phyloP scores from a whole-genome alignment of 1,140 invertebrate species.

The Ceratina australensis region DNA sequence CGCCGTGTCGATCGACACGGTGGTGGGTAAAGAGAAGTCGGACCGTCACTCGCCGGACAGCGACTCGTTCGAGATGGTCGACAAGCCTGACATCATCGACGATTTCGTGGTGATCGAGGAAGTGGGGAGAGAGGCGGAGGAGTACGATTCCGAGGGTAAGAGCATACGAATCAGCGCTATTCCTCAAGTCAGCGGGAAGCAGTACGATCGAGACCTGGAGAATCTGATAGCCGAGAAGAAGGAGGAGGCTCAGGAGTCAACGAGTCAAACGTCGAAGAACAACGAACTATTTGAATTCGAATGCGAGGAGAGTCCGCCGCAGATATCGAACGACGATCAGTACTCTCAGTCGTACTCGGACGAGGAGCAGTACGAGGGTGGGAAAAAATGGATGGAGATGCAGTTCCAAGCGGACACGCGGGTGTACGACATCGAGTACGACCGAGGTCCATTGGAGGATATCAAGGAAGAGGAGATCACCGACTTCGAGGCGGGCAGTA shows the following conservation, averaged over 20 bases:
- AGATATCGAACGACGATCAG: constrained; percentile 77
- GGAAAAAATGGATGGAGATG: constrained; percentile 94
- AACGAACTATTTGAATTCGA: constrained; percentile 86
- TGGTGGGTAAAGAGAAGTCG: constrained; percentile 80
- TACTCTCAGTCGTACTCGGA: constrained; percentile 78
- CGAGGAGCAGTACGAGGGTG: constrained; percentile 84
- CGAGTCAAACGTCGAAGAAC: constrained; percentile 55
- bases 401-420: constrained; percentile 87
- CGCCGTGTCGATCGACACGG: constrained; percentile 75
- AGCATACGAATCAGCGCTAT: constrained; percentile 83
- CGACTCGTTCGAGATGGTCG: constrained; percentile 94
- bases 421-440: constrained; percentile 85
- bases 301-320: constrained; percentile 87
- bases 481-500: constrained; percentile 90
- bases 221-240: constrained; percentile 80
- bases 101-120: constrained; percentile 93
- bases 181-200: constrained; percentile 78
- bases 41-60: constrained; percentile 86
- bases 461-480: constrained; percentile 94
- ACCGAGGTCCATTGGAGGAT: constrained; percentile 90
- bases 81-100: constrained; percentile 91
- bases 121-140: constrained; percentile 89
- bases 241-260: constrained; percentile 59
- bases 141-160: constrained; percentile 89
- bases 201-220: constrained; percentile 88